Percentiles rank a stretch among this genome's conserved stretches.
phyloP scores from a whole-genome alignment of 2,113 vertebrate genomes.

The Oostethus manadensis region DNA sequence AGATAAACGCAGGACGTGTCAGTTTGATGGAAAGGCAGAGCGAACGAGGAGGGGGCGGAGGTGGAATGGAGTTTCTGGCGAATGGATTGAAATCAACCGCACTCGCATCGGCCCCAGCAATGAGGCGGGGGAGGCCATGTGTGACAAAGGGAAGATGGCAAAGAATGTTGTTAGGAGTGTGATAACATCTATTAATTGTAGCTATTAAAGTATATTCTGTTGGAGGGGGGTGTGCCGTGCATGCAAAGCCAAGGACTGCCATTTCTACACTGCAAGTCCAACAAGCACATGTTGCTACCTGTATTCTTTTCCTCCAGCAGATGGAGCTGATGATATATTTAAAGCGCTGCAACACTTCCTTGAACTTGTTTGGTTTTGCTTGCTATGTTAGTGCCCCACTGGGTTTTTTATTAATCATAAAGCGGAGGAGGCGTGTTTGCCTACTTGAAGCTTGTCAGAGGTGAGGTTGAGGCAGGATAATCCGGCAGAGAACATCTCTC shows the following conservation, averaged over 20 bases:
- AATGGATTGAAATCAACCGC: constrained; percentile 51
- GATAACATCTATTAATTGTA: constrained; percentile 37
- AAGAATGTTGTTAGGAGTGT: neutral
- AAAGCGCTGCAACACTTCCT: constrained; percentile 20
- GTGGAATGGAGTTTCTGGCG: constrained; percentile 7
- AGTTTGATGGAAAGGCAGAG: constrained; percentile 24
- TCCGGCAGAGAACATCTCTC: constrained; percentile 39
- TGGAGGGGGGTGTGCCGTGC: constrained; percentile 23
- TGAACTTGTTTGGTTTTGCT: constrained; percentile 49
- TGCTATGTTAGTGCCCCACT: constrained; percentile 16
- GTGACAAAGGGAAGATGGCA: constrained; percentile 45
- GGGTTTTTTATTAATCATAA: constrained; percentile 52
- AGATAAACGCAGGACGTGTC: constrained; percentile 41
- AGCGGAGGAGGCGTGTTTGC: constrained; percentile 27
- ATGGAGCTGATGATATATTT: constrained; percentile 59
- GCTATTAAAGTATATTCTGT: constrained; percentile 41
- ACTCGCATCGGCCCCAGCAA: constrained; percentile 33
- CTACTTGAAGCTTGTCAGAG: constrained; percentile 37
- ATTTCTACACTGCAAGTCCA: constrained; percentile 42
- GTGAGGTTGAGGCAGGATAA: constrained; percentile 48
- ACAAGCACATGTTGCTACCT: neutral
- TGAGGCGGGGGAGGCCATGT: constrained; percentile 63
- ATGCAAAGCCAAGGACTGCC: constrained; percentile 35
- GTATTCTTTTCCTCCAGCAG: constrained; percentile 43
- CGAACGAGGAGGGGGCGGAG: constrained; percentile 5